These are phyloP conservation scores for Ophioninae sp. DNA, from an alignment of 2,888 invertebrate genomes.

Conservation along the genomic window DNA sequence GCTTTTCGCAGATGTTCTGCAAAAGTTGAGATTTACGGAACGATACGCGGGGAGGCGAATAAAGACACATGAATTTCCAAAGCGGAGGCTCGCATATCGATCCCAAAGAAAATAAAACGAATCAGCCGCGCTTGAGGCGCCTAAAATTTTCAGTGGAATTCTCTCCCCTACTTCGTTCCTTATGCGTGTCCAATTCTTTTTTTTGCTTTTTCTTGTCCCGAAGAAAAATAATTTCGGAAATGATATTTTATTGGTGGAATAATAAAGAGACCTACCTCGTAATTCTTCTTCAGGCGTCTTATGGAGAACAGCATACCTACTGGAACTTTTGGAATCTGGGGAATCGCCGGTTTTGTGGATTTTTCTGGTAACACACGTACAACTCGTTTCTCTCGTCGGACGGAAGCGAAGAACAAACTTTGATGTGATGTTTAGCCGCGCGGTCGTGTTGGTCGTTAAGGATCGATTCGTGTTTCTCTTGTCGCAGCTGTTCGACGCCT, in stretches of 20 bases:
- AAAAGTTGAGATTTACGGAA: no score
- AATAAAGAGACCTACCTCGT: constrained; percentile 52
- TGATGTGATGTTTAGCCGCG: background rate
- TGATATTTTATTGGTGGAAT: background rate
- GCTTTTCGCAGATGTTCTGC: no score
- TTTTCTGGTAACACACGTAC: background rate
- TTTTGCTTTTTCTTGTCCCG: background rate
- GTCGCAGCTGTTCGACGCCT: constrained; percentile 51
- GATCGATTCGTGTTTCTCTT: constrained; percentile 40
- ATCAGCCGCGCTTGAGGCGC: background rate
- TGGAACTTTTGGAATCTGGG: no score
- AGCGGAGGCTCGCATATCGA: background rate
- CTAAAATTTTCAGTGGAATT: background rate
- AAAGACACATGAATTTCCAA: no score
- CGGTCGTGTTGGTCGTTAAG: constrained; percentile 25
- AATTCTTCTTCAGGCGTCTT: constrained; percentile 15
- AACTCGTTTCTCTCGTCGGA: background rate
- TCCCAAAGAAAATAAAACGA: background rate
- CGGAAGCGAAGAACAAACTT: background rate
- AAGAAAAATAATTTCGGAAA: constrained; percentile 6
- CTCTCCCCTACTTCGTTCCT: background rate
- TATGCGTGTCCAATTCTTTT: background rate
- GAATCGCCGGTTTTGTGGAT: background rate
- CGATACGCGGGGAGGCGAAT: no score
- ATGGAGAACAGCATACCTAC: background rate